phyloP scores from a whole-genome alignment of 2,113 vertebrate species.

The Mystacornis crossleyi region DNA sequence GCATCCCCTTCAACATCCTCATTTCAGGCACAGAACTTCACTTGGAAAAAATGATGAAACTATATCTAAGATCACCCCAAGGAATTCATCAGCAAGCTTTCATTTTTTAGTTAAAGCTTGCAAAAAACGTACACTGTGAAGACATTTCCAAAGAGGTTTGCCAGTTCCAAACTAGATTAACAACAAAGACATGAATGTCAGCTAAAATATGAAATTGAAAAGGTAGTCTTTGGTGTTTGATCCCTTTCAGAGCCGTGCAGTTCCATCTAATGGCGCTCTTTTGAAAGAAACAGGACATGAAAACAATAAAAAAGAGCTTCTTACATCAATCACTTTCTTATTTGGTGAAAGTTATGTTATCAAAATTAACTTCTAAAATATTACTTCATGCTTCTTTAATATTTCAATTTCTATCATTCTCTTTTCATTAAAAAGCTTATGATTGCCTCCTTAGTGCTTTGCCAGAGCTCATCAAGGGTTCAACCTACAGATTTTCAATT shows the following conservation, averaged over 20 bases:
- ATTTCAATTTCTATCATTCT: constrained; percentile 11
- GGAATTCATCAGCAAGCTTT: neutral
- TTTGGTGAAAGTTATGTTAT: neutral
- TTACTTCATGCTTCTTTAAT: constrained; percentile 9
- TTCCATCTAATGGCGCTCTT: neutral
- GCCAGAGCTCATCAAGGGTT: constrained; percentile 43
- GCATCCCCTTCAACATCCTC: neutral
- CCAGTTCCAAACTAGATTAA: neutral
- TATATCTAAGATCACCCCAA: neutral
- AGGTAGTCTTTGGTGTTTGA: neutral
- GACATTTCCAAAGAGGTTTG: neutral
- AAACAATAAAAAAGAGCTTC: neutral
- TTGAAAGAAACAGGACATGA: neutral
- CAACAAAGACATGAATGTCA: neutral
- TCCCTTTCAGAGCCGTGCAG: neutral
- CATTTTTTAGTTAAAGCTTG: neutral
- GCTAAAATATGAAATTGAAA: neutral
- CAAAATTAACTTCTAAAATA: constrained; percentile 24
- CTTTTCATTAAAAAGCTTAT: constrained; percentile 34
- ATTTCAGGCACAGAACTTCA: neutral
- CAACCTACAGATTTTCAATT: constrained; percentile 50
- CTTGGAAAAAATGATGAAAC: neutral
- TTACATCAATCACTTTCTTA: constrained; percentile 4
- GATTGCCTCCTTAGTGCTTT: constrained; percentile 13
- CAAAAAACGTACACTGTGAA: neutral